phyloP scores from a whole-genome alignment of 1,140 invertebrate genomes.

The Drosophila pruinosa region DNA sequence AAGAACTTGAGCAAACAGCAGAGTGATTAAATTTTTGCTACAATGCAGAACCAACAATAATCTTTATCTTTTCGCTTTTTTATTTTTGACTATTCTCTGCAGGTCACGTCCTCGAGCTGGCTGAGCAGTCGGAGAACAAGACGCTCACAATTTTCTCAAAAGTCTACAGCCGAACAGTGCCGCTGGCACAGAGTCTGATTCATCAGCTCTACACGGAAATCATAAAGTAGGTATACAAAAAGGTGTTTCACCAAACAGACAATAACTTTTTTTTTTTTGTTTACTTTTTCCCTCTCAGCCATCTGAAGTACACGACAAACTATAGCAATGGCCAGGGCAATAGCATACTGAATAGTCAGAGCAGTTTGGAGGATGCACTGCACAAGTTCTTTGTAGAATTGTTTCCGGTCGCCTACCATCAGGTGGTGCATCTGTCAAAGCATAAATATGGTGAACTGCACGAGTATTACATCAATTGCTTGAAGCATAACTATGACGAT shows the following conservation, averaged over 20 bases:
- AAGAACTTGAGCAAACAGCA: constrained; percentile 18
- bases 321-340: constrained; percentile 64
- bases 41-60: constrained; percentile 50
- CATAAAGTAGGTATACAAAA: constrained; percentile 84
- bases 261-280: neutral
- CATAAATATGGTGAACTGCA: constrained; percentile 86
- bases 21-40: constrained; percentile 73
- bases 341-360: constrained; percentile 50
- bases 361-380: constrained; percentile 85
- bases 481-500: constrained; percentile 88
- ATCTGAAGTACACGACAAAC: constrained; percentile 68
- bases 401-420: constrained; percentile 92
- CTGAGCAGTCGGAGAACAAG: constrained; percentile 90
- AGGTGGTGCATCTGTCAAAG: constrained; percentile 84
- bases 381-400: constrained; percentile 91
- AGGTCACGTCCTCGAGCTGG: constrained; percentile 89
- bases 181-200: constrained; percentile 86
- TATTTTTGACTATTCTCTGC: constrained; percentile 71
- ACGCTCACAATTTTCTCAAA: constrained; percentile 89
- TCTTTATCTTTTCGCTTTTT: constrained; percentile 19
- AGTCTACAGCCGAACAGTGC: constrained; percentile 88
- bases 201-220: constrained; percentile 88
- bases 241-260: neutral
- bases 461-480: constrained; percentile 89
- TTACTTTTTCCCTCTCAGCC: constrained; percentile 24